Base-by-base conservation (phyloP, 2,888 invertebrate species). In the Celastrina argiolus region DNA sequence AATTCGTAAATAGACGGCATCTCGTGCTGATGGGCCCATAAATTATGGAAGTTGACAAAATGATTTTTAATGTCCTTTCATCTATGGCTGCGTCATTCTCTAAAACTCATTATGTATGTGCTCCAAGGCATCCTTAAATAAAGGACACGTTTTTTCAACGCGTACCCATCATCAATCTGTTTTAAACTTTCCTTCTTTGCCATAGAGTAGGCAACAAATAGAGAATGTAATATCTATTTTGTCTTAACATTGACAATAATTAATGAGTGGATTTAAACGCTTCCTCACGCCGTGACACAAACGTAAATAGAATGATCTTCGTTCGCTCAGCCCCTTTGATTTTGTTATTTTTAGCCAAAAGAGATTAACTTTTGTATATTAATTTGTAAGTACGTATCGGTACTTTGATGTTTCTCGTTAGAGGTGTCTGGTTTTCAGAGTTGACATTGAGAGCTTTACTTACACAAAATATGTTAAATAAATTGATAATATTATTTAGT, bases 211-310 rank as follows among this genome's bases (percentile, higher is more conserved):
- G 84, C 80, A 88, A 87, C 89, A 86, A 88, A 90, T 90, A 87
- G 83, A 82, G 83, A 84, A 88, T 80, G 83, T 86, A 88, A 89
- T 90, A 91, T 88, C 89, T 90, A 91, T 90, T 91, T 89, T 87
- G 88, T 88, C 87, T 87, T 84, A 83, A 81, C 81, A 78, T 81
- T 91, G 91, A 91, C 91, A 91, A 90, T 91, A 91, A 91, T 90
- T 90, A 90, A 91, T 91, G 90, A 84, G 81, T 87, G 90, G 91
- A 89, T 88, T 91, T 91, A 90, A 91, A 90, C 88, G 91, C 90
- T 91, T 91, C 91, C 91, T 91, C 90, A 90, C 91, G 91, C 88
- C 89, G 89, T 89, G 91, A 91, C 90, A 90, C 91, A 86, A 90
- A 88, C 88, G 82, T 88, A 91, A 91, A 91, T 91, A 91, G 90